Evolutionary conservation across 2,888 invertebrate genomes (phyloP), one percentile per base, ranked within the genome.

Genomic region (Heliothis peltigera): DNA sequence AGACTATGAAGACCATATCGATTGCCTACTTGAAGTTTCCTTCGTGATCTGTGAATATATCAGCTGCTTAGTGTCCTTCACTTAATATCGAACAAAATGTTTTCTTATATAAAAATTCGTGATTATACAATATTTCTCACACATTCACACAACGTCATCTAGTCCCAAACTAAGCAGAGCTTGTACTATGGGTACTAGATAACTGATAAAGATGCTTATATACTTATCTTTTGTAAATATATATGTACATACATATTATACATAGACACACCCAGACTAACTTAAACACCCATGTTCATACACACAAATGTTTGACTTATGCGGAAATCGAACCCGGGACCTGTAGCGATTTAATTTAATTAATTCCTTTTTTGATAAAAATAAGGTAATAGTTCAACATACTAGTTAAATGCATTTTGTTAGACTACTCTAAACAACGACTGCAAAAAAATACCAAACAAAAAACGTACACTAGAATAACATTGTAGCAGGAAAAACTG

Each of bases 1-100:
- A 10, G 47, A 55, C 42, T 46, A 54, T 51, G 51, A 59, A 67
- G 19, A 18, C 57, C 8, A 21, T 63, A 44, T 57, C 4, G 18
- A 74, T 58, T 49, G 49, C 18, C 35, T 44, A 44, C 28, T 61
- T 61, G 32, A 62, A 60, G 55, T 54, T 54, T 55, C 48, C 21
- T 47, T 51, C 25, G 64, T 60, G 44, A 51, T 43, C 39, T 56
- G 58, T 28, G 22, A 58, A 65, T 70, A 19, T 61, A 46, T 18
- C 56, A 67, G 42, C 39, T 68, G 25, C 51, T 53, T 48, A 25
- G 10, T 17, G 25, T 53, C 17, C 17, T 53, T 48, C 8, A 15
- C 25, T 44, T 12, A 6, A 8, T 15, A 6, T 46, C 21, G 28
- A 21, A 5, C 12, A 17, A 5, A 47, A 52, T 19, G 18, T 51